Percentiles rank a stretch among this genome's conserved stretches.
These are phyloP conservation scores for Chanos chanos DNA, from an alignment of 2,797 vertebrate genomes.

Conservation along the genomic window DNA sequence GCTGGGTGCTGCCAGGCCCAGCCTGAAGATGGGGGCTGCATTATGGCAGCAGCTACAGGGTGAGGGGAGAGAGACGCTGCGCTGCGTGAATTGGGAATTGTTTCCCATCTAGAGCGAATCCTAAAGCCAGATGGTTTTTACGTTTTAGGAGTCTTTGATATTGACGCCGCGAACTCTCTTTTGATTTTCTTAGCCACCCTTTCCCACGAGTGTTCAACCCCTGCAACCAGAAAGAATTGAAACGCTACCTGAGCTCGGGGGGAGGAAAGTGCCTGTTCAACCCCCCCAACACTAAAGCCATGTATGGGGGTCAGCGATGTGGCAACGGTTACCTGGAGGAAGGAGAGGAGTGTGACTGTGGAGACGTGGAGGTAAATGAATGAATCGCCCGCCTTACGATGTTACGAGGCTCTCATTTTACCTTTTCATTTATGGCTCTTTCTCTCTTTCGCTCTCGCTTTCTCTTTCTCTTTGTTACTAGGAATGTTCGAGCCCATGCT, in stretches of 20 bases:
- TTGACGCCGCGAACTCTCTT: too few species aligned
- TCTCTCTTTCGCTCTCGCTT: neutral
- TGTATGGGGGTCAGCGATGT: slow-evolving; percentile 90
- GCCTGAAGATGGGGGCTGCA: slow-evolving; percentile 88
- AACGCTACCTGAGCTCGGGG: slow-evolving; percentile 86
- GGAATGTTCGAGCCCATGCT: slow-evolving; percentile 94
- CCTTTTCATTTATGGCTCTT: neutral
- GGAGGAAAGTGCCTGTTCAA: slow-evolving; percentile 97
- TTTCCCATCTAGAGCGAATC: too few species aligned
- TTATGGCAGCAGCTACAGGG: slow-evolving; percentile 98
- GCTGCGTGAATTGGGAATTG: too few species aligned
- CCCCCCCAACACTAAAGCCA: slow-evolving; percentile 82
- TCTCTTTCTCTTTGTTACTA: slow-evolving; percentile 44
- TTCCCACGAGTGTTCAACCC: slow-evolving; percentile 90
- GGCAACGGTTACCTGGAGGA: slow-evolving; percentile 97
- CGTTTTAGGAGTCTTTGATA: too few species aligned
- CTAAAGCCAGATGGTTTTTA: too few species aligned
- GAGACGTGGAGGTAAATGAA: slow-evolving; percentile 83
- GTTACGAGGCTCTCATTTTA: slow-evolving; percentile 7
- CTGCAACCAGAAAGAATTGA: slow-evolving; percentile 86
- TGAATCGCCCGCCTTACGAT: neutral
- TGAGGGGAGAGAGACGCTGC: slow-evolving; percentile 55
- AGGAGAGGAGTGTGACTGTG: slow-evolving; percentile 96
- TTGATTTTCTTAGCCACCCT: slow-evolving; percentile 84
- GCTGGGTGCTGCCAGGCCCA: slow-evolving; percentile 80